phyloP scores from a whole-genome alignment of 2,888 invertebrate genomes.

The Sialis fuliginosa region DNA sequence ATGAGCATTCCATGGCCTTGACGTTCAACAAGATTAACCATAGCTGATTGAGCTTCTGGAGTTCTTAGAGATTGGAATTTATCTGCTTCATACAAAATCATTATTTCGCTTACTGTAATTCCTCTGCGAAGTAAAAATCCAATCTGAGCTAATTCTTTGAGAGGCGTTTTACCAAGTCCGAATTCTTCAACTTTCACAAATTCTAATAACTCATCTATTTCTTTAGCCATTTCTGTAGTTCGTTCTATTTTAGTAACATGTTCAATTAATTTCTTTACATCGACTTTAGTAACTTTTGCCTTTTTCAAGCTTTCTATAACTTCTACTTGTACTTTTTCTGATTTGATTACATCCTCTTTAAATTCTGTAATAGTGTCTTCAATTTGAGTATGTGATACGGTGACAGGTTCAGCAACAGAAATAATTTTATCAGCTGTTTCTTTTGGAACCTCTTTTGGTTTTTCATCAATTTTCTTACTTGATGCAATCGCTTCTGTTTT shows the following conservation, averaged over 20 bases:
- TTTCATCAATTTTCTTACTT: conserved; percentile 41
- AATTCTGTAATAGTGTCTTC: conserved; percentile 30
- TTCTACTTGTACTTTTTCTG: conserved; percentile 4
- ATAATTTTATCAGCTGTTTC: conserved; percentile 31
- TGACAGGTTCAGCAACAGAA: conserved; percentile 36
- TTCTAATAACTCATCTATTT: conserved; percentile 59
- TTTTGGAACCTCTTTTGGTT: conserved; percentile 22
- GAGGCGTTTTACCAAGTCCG: conserved; percentile 59
- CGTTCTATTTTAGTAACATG: conserved; percentile 33
- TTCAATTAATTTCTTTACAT: conserved; percentile 28
- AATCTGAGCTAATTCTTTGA: conserved; percentile 67
- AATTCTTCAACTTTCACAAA: conserved; percentile 61
- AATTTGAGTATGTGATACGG: conserved; percentile 36
- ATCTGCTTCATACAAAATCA: conserved; percentile 58
- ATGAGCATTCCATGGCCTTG: conserved; percentile 68
- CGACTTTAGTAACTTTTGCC: conserved; percentile 5
- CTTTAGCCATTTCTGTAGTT: conserved; percentile 43
- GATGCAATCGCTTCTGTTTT: conserved; percentile 41
- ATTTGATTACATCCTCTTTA: conserved; percentile 10
- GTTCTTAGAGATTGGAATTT: conserved; percentile 62
- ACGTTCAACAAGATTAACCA: conserved; percentile 69
- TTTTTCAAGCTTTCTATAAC: conserved; percentile 6
- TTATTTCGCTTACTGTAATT: conserved; percentile 56
- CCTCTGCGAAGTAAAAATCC: conserved; percentile 62
- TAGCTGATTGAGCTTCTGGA: conserved; percentile 68